Conservation (phyloP, 2,888 invertebrate genomes). For the Pristionchus maxplancki region DNA sequence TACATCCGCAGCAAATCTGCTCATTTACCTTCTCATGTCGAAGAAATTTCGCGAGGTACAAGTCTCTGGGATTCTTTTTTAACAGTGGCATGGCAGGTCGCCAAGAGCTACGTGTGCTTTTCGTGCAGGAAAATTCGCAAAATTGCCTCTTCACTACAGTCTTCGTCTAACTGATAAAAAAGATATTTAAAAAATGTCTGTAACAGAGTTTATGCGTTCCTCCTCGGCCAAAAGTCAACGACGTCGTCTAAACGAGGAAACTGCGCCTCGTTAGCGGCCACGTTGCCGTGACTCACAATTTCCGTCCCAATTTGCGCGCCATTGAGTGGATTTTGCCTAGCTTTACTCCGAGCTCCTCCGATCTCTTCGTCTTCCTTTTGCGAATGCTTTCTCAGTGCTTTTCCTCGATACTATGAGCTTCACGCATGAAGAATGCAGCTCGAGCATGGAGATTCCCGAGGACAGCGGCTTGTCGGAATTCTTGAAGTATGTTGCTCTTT, state of each 20-base stretch:
- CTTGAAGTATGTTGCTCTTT: not conserved
- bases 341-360: not conserved
- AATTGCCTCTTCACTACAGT: no score
- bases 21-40: constrained; percentile 4
- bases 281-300: not conserved
- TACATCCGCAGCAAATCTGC: not conserved
- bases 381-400: no score
- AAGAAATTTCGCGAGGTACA: not conserved
- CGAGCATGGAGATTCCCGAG: not conserved
- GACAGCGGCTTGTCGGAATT: not conserved
- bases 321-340: not conserved
- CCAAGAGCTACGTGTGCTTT: not conserved
- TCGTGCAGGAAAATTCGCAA: not conserved
- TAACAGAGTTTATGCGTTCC: no score
- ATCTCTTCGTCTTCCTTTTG: not conserved
- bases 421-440: not conserved
- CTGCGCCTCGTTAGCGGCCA: not conserved
- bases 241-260: no score
- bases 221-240: no score
- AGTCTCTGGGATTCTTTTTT: not conserved
- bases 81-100: not conserved
- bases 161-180: no score
- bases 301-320: not conserved
- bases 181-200: no score
- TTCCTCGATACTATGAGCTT: no score